Conservation (phyloP, 2,113 vertebrate species). For the Cygnus atratus region DNA sequence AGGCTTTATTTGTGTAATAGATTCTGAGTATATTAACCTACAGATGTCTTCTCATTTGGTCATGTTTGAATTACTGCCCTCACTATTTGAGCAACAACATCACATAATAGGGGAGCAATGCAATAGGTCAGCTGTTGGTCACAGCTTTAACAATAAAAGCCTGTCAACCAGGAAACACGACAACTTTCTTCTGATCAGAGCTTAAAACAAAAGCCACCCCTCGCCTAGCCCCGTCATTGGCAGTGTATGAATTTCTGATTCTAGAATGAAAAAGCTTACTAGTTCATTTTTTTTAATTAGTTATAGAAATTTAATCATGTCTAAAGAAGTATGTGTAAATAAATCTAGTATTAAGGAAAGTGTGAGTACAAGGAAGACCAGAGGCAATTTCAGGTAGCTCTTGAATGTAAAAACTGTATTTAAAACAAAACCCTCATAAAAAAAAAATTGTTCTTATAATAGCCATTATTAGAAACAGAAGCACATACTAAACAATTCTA, state of each 20-base stretch:
- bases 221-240: background rate
- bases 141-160: background rate
- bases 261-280: background rate
- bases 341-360: background rate
- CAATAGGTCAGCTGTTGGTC: background rate
- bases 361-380: background rate
- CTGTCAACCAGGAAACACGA: background rate
- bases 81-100: background rate
- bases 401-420: background rate
- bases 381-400: background rate
- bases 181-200: background rate
- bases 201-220: background rate
- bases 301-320: background rate
- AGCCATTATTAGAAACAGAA: background rate
- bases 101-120: background rate
- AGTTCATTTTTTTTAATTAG: background rate
- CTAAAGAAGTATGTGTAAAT: background rate
- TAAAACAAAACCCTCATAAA: too few relatives aligned
- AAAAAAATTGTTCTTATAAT: background rate
- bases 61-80: background rate
- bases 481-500: background rate
- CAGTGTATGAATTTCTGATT: background rate
- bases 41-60: background rate
- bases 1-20: background rate
- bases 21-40: background rate